Evolutionary conservation across 2,113 vertebrate species (phyloP).

Genomic region (Leucopternis melanops): DNA sequence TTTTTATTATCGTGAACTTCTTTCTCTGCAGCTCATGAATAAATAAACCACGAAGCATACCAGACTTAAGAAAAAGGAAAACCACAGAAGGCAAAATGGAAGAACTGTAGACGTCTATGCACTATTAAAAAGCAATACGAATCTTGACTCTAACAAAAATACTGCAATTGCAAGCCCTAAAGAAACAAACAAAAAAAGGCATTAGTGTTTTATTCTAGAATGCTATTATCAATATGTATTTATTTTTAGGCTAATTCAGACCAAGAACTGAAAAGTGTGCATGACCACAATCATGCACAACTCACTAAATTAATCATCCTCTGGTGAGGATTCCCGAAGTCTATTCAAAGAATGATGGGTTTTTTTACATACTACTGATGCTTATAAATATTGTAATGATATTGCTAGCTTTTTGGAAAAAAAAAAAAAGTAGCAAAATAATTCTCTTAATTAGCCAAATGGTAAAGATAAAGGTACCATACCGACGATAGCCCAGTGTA

Average conservation of each 20-base stretch:
- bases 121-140: background rate
- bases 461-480: background rate
- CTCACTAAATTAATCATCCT: background rate
- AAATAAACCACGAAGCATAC: background rate
- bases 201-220: background rate
- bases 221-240: background rate
- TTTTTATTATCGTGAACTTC: background rate
- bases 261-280: background rate
- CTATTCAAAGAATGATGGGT: background rate
- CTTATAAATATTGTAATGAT: background rate
- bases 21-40: constrained; percentile 9
- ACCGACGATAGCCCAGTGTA: background rate
- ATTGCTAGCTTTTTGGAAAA: background rate
- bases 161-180: background rate
- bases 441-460: background rate
- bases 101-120: background rate
- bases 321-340: background rate
- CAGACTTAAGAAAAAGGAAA: constrained; percentile 9
- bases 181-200: background rate
- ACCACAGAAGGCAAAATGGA: constrained; percentile 20
- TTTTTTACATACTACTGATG: background rate
- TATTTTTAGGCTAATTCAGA: background rate
- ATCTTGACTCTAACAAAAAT: background rate
- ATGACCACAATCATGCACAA: background rate
- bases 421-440: background rate